Percentiles rank a stretch among this genome's conserved stretches.
Evolutionary conservation across 2,113 vertebrate genomes (phyloP).

Genomic region (Peucedramus taeniatus): DNA sequence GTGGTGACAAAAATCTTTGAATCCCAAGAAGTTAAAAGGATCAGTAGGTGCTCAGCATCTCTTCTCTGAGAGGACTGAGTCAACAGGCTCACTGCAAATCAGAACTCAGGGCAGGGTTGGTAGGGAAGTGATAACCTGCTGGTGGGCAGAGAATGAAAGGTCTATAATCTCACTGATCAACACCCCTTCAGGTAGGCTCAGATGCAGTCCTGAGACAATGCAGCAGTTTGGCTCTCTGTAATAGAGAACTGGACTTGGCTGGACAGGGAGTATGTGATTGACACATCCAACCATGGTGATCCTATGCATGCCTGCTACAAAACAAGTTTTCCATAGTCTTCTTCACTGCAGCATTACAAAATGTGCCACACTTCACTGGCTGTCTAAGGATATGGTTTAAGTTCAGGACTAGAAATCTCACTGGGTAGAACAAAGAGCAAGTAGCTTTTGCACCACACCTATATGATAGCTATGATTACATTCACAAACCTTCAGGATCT

Average conservation of each 20-base stretch:
- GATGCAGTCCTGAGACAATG: neutral
- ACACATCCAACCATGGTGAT: neutral
- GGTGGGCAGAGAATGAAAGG: neutral
- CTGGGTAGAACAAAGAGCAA: neutral
- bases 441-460: neutral
- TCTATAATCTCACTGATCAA: fast-evolving
- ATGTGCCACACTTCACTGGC: neutral
- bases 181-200: neutral
- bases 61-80: neutral
- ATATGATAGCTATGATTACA: neutral
- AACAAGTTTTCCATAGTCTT: neutral
- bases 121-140: neutral
- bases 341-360: neutral
- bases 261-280: neutral
- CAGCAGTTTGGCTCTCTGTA: neutral
- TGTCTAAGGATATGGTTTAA: neutral
- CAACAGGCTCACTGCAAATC: neutral
- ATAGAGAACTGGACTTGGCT: neutral
- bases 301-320: neutral
- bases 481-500: neutral
- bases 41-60: neutral
- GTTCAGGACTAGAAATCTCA: neutral
- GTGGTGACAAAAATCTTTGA: neutral
- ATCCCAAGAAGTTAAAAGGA: neutral
- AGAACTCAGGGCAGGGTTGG: neutral